Evolutionary conservation across 2,888 invertebrate genomes (phyloP).

Genomic region (Alviniconcha strummeri): DNA sequence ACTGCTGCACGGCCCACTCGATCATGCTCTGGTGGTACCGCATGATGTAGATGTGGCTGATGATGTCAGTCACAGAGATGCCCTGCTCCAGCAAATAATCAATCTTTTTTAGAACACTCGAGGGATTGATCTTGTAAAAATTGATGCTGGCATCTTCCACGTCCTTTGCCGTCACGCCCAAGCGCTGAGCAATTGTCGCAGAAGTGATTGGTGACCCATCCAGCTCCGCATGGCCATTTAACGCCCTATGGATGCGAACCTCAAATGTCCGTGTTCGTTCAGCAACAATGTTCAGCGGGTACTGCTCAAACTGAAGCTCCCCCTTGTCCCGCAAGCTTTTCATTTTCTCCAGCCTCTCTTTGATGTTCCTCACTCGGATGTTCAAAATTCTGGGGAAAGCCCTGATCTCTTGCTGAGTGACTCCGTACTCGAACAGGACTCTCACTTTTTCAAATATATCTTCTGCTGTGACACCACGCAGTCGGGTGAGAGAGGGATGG

Average conservation of each 20-base stretch:
- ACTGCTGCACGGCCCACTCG: slow-evolving; percentile 18
- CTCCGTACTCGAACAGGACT: slow-evolving; percentile 23
- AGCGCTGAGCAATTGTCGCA: slow-evolving; percentile 30
- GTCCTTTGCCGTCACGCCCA: slow-evolving; percentile 32
- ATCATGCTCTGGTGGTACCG: slow-evolving; percentile 14
- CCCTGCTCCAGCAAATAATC: slow-evolving; percentile 34
- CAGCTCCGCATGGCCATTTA: neutral
- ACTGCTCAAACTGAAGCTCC: slow-evolving; percentile 6
- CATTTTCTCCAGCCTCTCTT: neutral
- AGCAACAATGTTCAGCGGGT: slow-evolving; percentile 7
- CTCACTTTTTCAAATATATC: slow-evolving; percentile 24
- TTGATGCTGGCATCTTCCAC: slow-evolving; percentile 29
- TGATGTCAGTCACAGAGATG: slow-evolving; percentile 29
- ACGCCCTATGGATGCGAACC: neutral
- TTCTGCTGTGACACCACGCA: neutral
- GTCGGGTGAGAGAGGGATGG: neutral
- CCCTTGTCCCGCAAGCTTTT: neutral
- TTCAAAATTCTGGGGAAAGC: slow-evolving; percentile 27
- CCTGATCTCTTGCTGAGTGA: slow-evolving; percentile 30
- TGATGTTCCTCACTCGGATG: slow-evolving; percentile 3
- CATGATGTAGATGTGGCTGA: slow-evolving; percentile 40
- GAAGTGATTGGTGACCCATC: slow-evolving; percentile 22
- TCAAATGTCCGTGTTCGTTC: neutral
- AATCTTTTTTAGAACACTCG: slow-evolving; percentile 24
- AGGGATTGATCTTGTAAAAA: slow-evolving; percentile 15